Base-by-base conservation (phyloP, 2,113 vertebrate genomes). In the Rattus rattus region DNA sequence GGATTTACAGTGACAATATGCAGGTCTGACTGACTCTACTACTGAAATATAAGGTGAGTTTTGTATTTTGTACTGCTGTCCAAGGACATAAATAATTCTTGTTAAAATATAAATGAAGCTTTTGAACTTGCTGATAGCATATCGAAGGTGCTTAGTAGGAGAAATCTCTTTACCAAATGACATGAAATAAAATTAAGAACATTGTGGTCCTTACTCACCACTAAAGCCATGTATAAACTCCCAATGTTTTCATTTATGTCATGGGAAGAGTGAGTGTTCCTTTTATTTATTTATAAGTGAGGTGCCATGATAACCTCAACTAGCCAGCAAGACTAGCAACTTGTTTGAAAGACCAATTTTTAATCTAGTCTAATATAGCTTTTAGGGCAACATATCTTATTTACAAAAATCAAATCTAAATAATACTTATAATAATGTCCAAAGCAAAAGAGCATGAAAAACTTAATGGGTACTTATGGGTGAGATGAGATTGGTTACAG, bases 51-150 rank as follows among this genome's bases (percentile, higher is more conserved):
- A 90, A 61, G 67, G 22, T 49, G 75, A 88, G 49, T 52, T 91
- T 20, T 33, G 70, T 22, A 75, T 36, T 87, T 52, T 79, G 0
- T 79, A 30, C 5, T 56, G n/a, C 16, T 73, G 36, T 61, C 30
- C 70, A 76, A 69, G 11, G 28, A 30, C n/a, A 91, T 6, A 67
- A 86, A 59, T 9, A 81, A 39, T 1, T 67, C 33, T 93, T 73
- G 89, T 92, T 89, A 86, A 94, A 76, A 88, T 61, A 94, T n/a
- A 81, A 4, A 73, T 24, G 36, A 43, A 36, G 8, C 9, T 88
- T 96, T 87, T 39, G 3, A 81, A 79, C 67, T 92, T 17, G 54
- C 47, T 96, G n/a, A 92, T 30, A 95, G 36, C 47, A 22, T 36
- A 26, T 1, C 47, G 28, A 80, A 86, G 13, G 17, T 24, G 63